Evolutionary conservation across 2,888 invertebrate species (phyloP).

Genomic region (Sthenelais limicola): DNA sequence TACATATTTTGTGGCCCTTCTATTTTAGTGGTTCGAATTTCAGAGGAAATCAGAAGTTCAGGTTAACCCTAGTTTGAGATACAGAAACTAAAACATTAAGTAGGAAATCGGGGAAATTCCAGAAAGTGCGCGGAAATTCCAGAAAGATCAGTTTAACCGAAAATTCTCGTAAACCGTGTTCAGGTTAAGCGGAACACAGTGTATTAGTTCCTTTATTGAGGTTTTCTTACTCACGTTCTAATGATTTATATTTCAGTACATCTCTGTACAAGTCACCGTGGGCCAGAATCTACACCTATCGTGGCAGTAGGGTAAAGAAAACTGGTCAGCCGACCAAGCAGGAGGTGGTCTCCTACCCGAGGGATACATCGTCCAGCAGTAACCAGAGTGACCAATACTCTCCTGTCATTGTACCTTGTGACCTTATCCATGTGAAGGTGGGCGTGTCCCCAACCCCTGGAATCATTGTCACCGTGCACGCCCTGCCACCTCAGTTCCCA

Average conservation of each 20-base stretch:
- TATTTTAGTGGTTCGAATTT: no score
- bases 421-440: slow-evolving; percentile 65
- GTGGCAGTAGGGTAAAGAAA: slow-evolving; percentile 68
- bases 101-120: no score
- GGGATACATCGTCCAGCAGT: slow-evolving; percentile 62
- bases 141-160: no score
- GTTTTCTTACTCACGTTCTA: no score
- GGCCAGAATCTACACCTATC: slow-evolving; percentile 68
- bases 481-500: slow-evolving; percentile 70
- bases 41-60: no score
- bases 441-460: slow-evolving; percentile 69
- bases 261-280: slow-evolving; percentile 68
- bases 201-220: no score
- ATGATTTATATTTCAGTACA: slow-evolving; percentile 62
- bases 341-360: slow-evolving; percentile 68
- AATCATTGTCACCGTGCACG: slow-evolving; percentile 67
- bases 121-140: no score
- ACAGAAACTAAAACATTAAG: no score
- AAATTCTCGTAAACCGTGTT: no score
- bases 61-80: no score
- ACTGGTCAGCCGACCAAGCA: slow-evolving; percentile 66
- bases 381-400: slow-evolving; percentile 67
- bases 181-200: no score
- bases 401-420: slow-evolving; percentile 67
- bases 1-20: no score